phyloP scores from a whole-genome alignment of 2,888 invertebrate genomes.

The Heteromyza rotundicornis region DNA sequence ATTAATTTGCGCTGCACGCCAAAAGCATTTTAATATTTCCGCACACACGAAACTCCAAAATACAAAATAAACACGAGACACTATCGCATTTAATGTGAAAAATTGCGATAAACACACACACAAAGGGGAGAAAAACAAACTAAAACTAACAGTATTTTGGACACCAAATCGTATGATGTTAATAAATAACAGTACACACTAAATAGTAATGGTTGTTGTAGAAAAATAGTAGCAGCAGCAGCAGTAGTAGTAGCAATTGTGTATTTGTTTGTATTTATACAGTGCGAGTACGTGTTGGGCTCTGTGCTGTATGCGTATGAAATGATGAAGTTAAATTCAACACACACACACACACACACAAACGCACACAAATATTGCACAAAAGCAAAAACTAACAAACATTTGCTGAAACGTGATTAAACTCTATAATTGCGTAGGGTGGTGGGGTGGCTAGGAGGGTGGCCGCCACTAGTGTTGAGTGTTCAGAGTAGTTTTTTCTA shows the following conservation, averaged over 20 bases:
- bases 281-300: background rate
- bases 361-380: constrained; percentile 41
- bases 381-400: constrained; percentile 28
- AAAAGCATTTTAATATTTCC: constrained; percentile 27
- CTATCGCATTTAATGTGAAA: constrained; percentile 4
- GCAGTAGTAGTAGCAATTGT: too few species aligned
- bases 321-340: background rate
- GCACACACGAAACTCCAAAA: constrained; percentile 33
- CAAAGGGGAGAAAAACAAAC: background rate
- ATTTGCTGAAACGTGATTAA: constrained; percentile 16
- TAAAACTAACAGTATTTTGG: background rate
- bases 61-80: constrained; percentile 32
- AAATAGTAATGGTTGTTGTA: too few species aligned
- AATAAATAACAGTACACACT: too few species aligned
- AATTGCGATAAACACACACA: background rate
- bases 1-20: too few species aligned
- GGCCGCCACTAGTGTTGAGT: too few species aligned
- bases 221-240: too few species aligned
- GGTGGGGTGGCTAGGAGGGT: too few species aligned
- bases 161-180: too few species aligned
- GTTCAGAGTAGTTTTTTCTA: too few species aligned
- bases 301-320: background rate
- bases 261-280: background rate
- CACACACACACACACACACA: background rate
- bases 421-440: constrained; percentile 15